Percentiles rank a stretch among this genome's conserved stretches.
These are phyloP conservation scores for Leucania comma DNA, from an alignment of 2,888 invertebrate genomes.

Conservation along the genomic window DNA sequence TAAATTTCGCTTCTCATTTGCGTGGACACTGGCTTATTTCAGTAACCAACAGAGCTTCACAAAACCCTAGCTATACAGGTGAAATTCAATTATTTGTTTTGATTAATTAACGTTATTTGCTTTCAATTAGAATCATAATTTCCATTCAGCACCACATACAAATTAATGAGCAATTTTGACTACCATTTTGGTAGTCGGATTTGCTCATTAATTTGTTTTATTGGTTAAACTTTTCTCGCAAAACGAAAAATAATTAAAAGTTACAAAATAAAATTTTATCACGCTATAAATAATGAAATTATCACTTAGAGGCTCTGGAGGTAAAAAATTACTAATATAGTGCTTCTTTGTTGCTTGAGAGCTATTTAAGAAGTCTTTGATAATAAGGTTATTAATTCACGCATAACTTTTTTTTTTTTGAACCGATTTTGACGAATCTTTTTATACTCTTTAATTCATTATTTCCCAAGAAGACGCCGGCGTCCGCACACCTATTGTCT, in stretches of 20 bases:
- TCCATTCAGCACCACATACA: not conserved
- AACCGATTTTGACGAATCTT: no score
- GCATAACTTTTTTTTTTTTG: no score
- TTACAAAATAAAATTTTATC: not conserved
- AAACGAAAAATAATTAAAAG: not conserved
- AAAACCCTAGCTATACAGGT: constrained; percentile 42
- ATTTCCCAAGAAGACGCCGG: no score
- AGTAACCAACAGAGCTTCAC: constrained; percentile 30
- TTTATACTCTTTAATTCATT: no score
- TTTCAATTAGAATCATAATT: constrained; percentile 44
- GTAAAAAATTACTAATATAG: not conserved
- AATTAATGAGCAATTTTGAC: no score
- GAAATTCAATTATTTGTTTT: constrained; percentile 51
- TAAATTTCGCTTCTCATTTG: constrained; percentile 26
- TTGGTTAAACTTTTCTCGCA: not conserved
- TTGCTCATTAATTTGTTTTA: not conserved
- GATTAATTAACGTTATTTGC: constrained; percentile 57
- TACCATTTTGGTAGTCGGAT: not conserved
- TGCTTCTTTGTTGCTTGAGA: not conserved
- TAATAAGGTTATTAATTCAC: no score
- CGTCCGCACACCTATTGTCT: no score
- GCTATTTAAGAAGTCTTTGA: no score
- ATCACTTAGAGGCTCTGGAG: not conserved
- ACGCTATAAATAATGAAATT: constrained; percentile 8
- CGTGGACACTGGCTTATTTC: constrained; percentile 45